Base-by-base conservation (phyloP, 2,113 vertebrate species). In the Vicugna pacos region DNA sequence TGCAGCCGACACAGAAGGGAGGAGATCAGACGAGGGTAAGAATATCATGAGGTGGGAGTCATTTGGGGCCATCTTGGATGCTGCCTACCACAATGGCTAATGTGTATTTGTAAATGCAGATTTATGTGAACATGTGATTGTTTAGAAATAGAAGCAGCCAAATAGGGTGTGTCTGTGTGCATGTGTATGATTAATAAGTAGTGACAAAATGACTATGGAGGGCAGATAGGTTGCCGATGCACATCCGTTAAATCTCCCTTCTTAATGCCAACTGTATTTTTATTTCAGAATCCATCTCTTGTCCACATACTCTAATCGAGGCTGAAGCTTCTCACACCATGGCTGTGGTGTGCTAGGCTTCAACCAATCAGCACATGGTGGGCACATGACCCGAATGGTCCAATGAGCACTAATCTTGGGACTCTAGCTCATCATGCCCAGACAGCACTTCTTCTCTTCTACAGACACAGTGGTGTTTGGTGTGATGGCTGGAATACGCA, bases 201-300 rank as follows among this genome's bases (percentile, higher is more conserved):
- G 2, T 13, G 32, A 28, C 64, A 24, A 19, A 64, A 64, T 12
- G 69, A 24, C 67, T 3, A 2, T 5, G 35, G 24, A 48, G 8
- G 20, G 20, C 38, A 8, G 0, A 24, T 1, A 10, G 52, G 10
- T 42, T 38, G 65, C 9, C n/a, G 10, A 7, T 9, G 3, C 19
- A n/a, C 30, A 28, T 11, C 10, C 26, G 26, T 52, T 69, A 24
- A 35, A 50, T 4, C 2, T 4, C 32, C 58, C 13, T 56, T 60
- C 46, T 77, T 22, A 60, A 70, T 19, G 13, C 24, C 64, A 72
- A 3, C 3, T 0, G 3, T 3, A 52, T 19, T 64, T 88, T 42
- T 26, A 50, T 26, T 72, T 87, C n/a, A 22, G 17, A 19, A 19
- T 24, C 73, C 19, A 24, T 56, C 0, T 26, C 42, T 60, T 50